Percentiles rank a stretch among this genome's conserved stretches.
Conservation (phyloP, 2,888 invertebrate genomes). For the Athalia cordata region DNA sequence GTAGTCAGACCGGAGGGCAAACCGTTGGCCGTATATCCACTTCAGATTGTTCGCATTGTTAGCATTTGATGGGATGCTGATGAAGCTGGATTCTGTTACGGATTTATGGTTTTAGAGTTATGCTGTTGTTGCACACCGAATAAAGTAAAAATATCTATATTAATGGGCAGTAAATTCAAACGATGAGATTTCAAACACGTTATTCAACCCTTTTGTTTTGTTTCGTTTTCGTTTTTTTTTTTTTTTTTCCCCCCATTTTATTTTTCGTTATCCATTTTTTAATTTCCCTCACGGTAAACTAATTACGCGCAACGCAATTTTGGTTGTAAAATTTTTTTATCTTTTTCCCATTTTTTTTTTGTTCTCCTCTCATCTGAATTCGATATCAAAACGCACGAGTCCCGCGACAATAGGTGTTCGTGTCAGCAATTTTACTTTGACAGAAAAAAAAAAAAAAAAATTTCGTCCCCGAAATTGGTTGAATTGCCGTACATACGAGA, state of each 20-base stretch:
- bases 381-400: too few relatives aligned
- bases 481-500: too few relatives aligned
- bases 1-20: slow-evolving; percentile 46
- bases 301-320: slow-evolving; percentile 20
- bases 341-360: background rate
- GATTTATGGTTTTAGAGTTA: slow-evolving; percentile 47
- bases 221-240: background rate
- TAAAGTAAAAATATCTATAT: slow-evolving; percentile 7
- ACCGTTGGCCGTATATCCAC: slow-evolving; percentile 43
- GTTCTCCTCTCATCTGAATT: background rate
- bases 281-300: slow-evolving; percentile 20
- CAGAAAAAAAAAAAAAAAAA: background rate
- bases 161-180: slow-evolving; percentile 15
- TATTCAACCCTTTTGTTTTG: background rate
- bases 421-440: too few relatives aligned
- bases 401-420: too few relatives aligned
- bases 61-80: slow-evolving; percentile 47
- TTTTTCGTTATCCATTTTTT: too few relatives aligned
- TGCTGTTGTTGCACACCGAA: background rate
- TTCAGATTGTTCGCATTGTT: slow-evolving; percentile 49
- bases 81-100: slow-evolving; percentile 44
- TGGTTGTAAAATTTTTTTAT: background rate
- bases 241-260: too few relatives aligned
- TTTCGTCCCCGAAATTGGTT: background rate
- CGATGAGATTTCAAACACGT: slow-evolving; percentile 6